Evolutionary conservation across 2,888 invertebrate species (phyloP).

Genomic region (Drosophila limbata): DNA sequence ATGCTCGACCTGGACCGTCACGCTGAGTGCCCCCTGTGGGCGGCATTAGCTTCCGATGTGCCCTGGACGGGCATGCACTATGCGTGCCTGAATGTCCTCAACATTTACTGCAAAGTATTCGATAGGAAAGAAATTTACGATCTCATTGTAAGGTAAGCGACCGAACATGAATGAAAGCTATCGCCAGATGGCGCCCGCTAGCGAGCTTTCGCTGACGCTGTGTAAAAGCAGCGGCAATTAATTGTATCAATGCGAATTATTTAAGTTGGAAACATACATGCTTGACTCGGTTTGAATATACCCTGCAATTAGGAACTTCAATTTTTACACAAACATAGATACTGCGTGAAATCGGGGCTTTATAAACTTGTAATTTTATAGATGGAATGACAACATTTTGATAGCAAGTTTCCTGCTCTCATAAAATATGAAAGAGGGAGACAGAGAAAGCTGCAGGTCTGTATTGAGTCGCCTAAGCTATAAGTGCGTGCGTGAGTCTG

Average conservation of each 20-base stretch:
- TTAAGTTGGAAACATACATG: neutral
- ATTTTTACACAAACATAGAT: neutral
- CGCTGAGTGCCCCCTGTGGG: constrained; percentile 88
- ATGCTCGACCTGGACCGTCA: constrained; percentile 89
- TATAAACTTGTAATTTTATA: no score
- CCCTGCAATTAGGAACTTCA: neutral
- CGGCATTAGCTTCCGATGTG: constrained; percentile 86
- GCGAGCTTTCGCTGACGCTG: constrained; percentile 42
- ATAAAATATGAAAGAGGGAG: neutral
- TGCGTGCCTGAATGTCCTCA: constrained; percentile 93
- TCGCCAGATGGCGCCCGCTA: constrained; percentile 52
- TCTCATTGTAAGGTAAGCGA: constrained; percentile 90
- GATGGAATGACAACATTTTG: neutral
- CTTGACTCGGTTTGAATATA: neutral
- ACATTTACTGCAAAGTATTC: constrained; percentile 95
- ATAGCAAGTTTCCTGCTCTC: neutral
- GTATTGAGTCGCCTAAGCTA: no score
- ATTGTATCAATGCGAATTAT: neutral
- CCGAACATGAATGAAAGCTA: constrained; percentile 42
- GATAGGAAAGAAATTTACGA: constrained; percentile 92
- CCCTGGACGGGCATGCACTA: constrained; percentile 94
- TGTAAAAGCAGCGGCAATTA: constrained; percentile 14
- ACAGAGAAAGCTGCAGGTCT: neutral
- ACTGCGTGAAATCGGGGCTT: no score
- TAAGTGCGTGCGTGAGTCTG: no score